phyloP scores from a whole-genome alignment of 1,140 invertebrate genomes.

The Oedothorax gibbosus region DNA sequence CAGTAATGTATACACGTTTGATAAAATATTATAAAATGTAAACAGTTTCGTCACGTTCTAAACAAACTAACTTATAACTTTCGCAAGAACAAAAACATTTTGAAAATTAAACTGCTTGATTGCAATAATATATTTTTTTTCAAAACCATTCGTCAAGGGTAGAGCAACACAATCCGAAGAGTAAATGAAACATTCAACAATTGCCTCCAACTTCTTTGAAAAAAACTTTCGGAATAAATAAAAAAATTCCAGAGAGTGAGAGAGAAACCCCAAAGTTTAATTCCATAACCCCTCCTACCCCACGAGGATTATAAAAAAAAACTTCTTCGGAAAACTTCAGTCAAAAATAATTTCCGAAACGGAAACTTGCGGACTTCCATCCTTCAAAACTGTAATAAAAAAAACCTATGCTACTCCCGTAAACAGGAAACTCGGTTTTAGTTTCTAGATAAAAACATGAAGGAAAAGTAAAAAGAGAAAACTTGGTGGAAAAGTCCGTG shows the following conservation, averaged over 20 bases:
- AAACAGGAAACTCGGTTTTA: constrained; percentile 55
- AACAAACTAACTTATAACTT: no score
- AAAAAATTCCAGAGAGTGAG: not conserved
- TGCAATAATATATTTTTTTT: no score
- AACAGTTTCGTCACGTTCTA: no score
- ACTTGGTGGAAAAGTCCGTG: not conserved
- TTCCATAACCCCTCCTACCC: not conserved
- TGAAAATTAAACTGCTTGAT: no score
- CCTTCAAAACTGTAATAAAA: constrained; percentile 10
- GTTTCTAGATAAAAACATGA: constrained; percentile 36
- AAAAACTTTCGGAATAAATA: not conserved
- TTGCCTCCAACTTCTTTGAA: no score
- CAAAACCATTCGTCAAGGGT: no score
- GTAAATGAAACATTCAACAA: no score
- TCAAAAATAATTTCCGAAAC: constrained; percentile 46
- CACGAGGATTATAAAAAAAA: no score
- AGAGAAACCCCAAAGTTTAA: not conserved
- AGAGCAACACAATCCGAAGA: no score
- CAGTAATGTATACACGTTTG: no score
- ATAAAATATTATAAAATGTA: no score
- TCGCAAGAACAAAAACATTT: no score
- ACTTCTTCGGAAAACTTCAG: not conserved
- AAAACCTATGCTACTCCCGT: constrained; percentile 1
- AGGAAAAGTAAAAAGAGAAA: not conserved
- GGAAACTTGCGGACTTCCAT: constrained; percentile 37